Evolutionary conservation across 2,888 invertebrate genomes (phyloP).

Genomic region (Dryomyza anilis): DNA sequence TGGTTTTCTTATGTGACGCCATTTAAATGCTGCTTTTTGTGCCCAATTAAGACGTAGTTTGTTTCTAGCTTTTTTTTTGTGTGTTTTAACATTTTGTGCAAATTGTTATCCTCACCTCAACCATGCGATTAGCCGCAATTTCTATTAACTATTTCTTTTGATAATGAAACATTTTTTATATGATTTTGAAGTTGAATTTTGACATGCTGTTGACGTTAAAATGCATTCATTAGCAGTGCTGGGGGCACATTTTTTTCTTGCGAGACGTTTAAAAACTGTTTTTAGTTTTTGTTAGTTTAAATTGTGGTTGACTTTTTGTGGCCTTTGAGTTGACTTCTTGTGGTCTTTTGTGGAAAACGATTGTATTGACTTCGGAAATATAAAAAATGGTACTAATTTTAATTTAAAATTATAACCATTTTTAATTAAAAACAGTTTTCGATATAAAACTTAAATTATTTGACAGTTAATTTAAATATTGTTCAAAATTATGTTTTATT

Average conservation of each 20-base stretch:
- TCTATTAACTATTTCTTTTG: background rate
- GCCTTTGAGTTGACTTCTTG: too few species aligned
- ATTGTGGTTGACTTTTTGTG: too few species aligned
- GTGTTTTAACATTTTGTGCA: background rate
- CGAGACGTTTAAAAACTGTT: too few species aligned
- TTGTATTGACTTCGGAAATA: too few species aligned
- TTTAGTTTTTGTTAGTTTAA: too few species aligned
- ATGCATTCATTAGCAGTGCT: too few species aligned
- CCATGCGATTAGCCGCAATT: too few species aligned
- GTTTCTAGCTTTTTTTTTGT: background rate
- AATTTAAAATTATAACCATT: too few species aligned
- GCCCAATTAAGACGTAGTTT: constrained; percentile 15
- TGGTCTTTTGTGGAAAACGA: too few species aligned
- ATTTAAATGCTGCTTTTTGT: constrained; percentile 15
- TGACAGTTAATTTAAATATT: background rate
- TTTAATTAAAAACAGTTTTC: background rate
- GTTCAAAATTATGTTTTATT: background rate
- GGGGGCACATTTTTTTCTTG: too few species aligned
- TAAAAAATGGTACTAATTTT: too few species aligned
- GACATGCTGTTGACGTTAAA: background rate
- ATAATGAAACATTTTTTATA: background rate
- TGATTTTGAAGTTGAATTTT: background rate
- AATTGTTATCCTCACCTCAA: too few species aligned
- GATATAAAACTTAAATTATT: background rate
- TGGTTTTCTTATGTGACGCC: constrained; percentile 7